Base-by-base conservation (phyloP, 1,140 invertebrate species). In the Drosophila repletoides region DNA sequence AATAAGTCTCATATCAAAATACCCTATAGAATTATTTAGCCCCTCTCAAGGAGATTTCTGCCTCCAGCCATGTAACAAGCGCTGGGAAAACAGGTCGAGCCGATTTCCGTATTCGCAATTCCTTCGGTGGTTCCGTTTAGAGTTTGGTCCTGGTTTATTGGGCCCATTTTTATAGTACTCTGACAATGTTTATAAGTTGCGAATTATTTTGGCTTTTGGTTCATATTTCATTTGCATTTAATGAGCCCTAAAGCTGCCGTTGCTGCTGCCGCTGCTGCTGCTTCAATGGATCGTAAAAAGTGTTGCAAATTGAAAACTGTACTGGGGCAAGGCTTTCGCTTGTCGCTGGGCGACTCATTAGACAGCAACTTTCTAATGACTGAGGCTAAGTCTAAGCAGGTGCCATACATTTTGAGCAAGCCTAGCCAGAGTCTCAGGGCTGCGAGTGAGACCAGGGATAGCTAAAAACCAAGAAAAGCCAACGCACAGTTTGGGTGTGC, bases 311-410 rank as follows among this genome's bases (percentile, higher is more conserved):
- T 65, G 66, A 86, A 79, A 67, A 69, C n/a, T n/a, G n/a, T n/a
- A 72, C 14, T 52, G 24, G 15, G 10, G 6, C 43, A 22, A 48
- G n/a, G 53, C 15, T 28, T 22, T n/a, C 19, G 9, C 15, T n/a
- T 40, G 19, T 9, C 19, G 24, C 21, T n/a, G 17, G 24, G 5
- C 36, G n/a, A 40, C 72, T 80, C 77, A 80, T 81, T 80, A 80
- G 59, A 63, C 45, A 36, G 29, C 61, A 58, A 65, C 24, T 29
- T 33, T 40, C 33, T 51, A 71, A 72, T 64, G 70, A 31, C 40
- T 46, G 26, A 49, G 58, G n/a, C n/a, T n/a, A n/a, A n/a, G n/a
- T n/a, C 61, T 79, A 83, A 80, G 65, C 80, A 83, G 79, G 79
- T 83, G 80, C 66, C 80, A 72, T 80, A 84, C 61, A 79, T 79